A percentile compares a stretch with the other conserved stretches of the same genome.
Conservation (phyloP, 30 jellyfish, hydroid and myxozoan genomes). For the Hydra vulgaris region DNA sequence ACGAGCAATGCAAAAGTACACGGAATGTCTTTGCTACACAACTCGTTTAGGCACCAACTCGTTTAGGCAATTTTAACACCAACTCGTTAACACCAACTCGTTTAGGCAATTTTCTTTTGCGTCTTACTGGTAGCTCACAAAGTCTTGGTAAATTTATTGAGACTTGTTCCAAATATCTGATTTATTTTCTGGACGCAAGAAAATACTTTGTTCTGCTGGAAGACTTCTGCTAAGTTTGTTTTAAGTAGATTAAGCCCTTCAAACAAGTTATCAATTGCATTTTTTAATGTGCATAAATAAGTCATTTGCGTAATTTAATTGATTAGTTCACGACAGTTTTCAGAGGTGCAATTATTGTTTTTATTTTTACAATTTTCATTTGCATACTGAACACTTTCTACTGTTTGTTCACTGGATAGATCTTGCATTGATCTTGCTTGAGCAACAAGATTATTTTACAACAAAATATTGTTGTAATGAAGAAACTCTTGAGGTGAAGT, state of each 20-base stretch:
- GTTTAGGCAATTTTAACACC: no score
- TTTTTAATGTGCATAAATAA: not conserved
- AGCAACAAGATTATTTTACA: not conserved
- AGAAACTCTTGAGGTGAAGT: no score
- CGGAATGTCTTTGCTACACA: no score
- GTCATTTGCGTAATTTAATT: not conserved
- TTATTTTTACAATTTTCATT: no score
- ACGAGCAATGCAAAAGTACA: no score
- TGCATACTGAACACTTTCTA: not conserved
- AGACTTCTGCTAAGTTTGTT: not conserved
- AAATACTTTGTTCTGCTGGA: not conserved
- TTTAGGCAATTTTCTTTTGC: not conserved
- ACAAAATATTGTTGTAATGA: not conserved
- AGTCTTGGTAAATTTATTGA: not conserved
- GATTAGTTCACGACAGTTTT: not conserved
- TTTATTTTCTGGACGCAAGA: not conserved
- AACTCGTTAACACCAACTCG: not conserved
- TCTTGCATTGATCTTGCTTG: not conserved
- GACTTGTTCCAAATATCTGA: not conserved
- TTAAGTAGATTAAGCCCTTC: not conserved
- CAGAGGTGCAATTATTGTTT: not conserved
- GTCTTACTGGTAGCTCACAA: not conserved
- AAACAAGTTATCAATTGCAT: not conserved
- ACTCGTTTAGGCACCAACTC: no score
- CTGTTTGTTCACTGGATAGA: not conserved